Evolutionary conservation across 2,797 vertebrate species (phyloP).

Genomic region (Paguma larvata): DNA sequence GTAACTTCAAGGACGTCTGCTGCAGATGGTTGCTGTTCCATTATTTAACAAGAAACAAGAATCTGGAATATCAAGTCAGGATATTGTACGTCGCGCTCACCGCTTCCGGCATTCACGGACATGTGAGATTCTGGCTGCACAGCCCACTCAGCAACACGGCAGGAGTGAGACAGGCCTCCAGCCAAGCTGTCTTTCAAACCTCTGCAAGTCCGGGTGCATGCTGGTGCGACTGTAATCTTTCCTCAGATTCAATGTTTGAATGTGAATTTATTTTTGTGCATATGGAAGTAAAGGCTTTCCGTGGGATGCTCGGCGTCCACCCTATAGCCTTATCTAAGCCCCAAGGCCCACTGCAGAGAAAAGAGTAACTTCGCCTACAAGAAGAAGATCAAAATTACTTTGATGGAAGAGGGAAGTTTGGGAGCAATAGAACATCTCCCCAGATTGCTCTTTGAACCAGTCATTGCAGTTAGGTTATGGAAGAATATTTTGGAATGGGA

Average conservation of each 20-base stretch:
- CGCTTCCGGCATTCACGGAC: slow-evolving; percentile 47
- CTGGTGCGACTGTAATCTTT: neutral
- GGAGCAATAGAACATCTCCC: neutral
- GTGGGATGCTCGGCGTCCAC: neutral
- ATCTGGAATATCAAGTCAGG: neutral
- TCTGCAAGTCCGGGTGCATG: neutral
- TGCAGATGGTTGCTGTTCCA: neutral
- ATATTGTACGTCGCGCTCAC: slow-evolving; percentile 38
- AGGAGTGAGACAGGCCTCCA: neutral
- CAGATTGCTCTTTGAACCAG: neutral
- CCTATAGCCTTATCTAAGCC: neutral
- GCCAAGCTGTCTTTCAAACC: neutral
- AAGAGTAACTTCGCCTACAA: neutral
- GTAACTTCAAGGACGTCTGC: neutral
- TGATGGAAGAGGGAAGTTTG: neutral
- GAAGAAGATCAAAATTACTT: neutral
- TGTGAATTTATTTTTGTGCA: neutral
- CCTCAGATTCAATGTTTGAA: neutral
- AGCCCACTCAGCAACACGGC: slow-evolving; percentile 28
- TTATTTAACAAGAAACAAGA: slow-evolving; percentile 37
- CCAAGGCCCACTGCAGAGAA: neutral
- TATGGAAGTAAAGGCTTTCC: neutral
- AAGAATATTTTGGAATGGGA: slow-evolving; percentile 11
- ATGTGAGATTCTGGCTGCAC: neutral
- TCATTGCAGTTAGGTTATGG: neutral